Evolutionary conservation across 2,113 vertebrate species (phyloP).

Genomic region (Oxygymnocypris stewartii): DNA sequence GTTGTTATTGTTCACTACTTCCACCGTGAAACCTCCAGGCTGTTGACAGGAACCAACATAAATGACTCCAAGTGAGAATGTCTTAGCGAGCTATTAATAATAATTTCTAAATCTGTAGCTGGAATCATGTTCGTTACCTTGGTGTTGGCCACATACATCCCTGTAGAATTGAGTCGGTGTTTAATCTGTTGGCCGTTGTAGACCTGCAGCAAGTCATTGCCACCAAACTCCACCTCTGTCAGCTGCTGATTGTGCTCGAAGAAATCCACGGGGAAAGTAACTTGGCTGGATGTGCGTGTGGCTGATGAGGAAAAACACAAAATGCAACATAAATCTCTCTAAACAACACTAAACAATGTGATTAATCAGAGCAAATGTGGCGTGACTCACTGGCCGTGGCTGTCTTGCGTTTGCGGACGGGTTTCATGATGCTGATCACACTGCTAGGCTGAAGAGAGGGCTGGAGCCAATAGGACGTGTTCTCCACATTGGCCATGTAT

Average conservation of each 20-base stretch:
- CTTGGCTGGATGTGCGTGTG: conserved; percentile 90
- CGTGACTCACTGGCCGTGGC: conserved; percentile 85
- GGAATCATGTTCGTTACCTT: conserved; percentile 78
- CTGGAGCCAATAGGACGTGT: conserved; percentile 97
- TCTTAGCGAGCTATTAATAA: background rate
- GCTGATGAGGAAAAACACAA: conserved; percentile 70
- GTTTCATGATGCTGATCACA: conserved; percentile 96
- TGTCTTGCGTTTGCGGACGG: conserved; percentile 93
- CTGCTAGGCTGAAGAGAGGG: conserved; percentile 94
- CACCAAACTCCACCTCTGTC: conserved; percentile 96
- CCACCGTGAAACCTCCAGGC: conserved; percentile 96
- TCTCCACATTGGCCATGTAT: conserved; percentile 98
- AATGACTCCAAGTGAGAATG: background rate
- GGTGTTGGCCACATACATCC: conserved; percentile 99
- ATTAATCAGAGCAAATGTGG: conserved; percentile 32
- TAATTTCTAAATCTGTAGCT: background rate
- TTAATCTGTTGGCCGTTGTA: conserved; percentile 99
- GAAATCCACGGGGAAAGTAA: conserved; percentile 99
- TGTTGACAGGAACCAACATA: conserved; percentile 56
- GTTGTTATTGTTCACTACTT: conserved; percentile 93
- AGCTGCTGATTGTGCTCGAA: conserved; percentile 99
- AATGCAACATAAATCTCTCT: background rate
- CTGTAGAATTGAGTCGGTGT: conserved; percentile 96
- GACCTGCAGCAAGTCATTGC: conserved; percentile 95
- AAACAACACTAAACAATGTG: background rate